Evolutionary conservation across 2,888 invertebrate genomes (phyloP).

Genomic region (Bugulina stolonifera): DNA sequence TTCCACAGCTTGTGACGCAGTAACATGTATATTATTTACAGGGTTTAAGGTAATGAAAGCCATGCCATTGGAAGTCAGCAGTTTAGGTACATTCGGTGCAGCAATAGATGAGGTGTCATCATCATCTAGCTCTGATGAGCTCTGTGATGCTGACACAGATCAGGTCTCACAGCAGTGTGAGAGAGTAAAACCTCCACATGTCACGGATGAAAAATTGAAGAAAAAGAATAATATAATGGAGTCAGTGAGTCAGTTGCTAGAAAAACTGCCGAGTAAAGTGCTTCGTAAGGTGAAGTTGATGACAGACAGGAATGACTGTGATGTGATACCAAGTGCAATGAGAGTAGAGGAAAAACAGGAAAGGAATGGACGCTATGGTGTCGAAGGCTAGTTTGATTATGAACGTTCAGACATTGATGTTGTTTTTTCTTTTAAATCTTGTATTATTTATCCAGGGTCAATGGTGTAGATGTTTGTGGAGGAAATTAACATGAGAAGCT

Average conservation of each 20-base stretch:
- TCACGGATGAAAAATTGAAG: too few relatives aligned
- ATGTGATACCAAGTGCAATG: neutral
- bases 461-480: neutral
- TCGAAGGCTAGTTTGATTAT: neutral
- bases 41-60: neutral
- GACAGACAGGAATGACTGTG: too few relatives aligned
- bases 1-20: too few relatives aligned
- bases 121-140: constrained; percentile 1
- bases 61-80: neutral
- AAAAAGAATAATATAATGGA: too few relatives aligned
- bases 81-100: neutral
- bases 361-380: constrained; percentile 18
- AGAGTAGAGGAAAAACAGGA: neutral
- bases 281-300: neutral
- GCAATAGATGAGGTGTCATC: neutral
- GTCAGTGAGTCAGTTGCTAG: neutral
- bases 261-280: neutral
- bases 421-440: neutral
- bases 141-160: neutral
- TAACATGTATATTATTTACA: neutral
- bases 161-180: too few relatives aligned
- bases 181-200: too few relatives aligned
- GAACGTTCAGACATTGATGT: neutral
- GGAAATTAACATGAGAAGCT: too few relatives aligned
- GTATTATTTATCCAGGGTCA: neutral